Conservation (phyloP, 2,113 vertebrate species). For the Equus przewalskii region DNA sequence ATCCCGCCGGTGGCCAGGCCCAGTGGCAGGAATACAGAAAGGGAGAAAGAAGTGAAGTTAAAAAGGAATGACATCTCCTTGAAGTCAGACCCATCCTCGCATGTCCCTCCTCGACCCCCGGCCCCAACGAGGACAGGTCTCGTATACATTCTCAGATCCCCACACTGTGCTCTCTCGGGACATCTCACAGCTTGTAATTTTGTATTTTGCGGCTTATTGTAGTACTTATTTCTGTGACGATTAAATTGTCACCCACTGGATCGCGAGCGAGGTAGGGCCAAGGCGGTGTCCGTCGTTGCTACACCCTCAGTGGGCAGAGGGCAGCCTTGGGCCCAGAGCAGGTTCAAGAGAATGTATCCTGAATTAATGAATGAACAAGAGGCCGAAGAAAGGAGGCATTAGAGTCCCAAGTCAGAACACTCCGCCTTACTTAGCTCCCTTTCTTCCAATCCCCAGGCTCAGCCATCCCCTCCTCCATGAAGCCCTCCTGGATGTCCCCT, state of each 20-base stretch:
- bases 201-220: background rate
- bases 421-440: background rate
- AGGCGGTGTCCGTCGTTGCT: background rate
- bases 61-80: background rate
- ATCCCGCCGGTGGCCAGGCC: background rate
- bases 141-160: accelerated
- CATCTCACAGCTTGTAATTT: background rate
- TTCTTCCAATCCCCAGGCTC: background rate
- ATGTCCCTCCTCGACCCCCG: background rate
- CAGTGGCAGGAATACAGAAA: too few relatives aligned
- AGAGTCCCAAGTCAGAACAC: background rate
- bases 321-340: background rate
- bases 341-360: background rate
- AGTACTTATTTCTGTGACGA: background rate
- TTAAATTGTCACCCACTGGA: background rate
- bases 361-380: background rate
- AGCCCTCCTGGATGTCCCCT: background rate
- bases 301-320: background rate
- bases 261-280: background rate
- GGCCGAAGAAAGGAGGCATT: background rate
- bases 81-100: too few relatives aligned
- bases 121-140: background rate
- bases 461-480: background rate
- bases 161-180: accelerated
- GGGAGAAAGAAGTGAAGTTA: background rate